Conservation (phyloP, 2,888 invertebrate species). For the Nephrotoma flavescens region DNA sequence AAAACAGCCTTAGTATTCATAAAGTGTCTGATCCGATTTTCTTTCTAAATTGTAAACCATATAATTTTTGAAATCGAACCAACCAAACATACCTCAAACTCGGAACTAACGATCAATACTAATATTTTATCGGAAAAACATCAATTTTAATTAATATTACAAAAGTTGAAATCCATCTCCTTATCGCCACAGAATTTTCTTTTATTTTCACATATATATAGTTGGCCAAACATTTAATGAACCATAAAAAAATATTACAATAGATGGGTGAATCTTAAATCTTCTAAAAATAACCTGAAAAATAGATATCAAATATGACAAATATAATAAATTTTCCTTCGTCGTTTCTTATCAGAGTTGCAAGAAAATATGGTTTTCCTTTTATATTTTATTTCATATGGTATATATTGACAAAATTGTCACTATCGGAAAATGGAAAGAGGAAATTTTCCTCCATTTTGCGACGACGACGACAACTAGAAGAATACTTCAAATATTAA, state of each 20-base stretch:
- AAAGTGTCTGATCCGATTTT: no score
- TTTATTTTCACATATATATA: background rate
- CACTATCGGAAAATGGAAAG: background rate
- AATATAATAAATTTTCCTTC: background rate
- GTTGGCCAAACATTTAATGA: background rate
- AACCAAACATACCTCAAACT: background rate
- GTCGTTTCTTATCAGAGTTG: background rate
- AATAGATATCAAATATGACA: background rate
- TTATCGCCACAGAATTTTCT: background rate
- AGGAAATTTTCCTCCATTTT: background rate
- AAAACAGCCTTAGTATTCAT: no score
- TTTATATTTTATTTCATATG: background rate
- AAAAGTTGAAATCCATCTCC: background rate
- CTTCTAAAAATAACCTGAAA: background rate
- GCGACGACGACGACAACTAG: no score
- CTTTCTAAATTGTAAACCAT: background rate
- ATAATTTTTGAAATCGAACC: background rate
- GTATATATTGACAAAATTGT: background rate
- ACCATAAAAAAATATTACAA: background rate
- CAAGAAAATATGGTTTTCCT: background rate
- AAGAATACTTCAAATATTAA: background rate
- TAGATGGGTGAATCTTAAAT: background rate
- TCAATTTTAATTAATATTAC: background rate
- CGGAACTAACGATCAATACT: background rate
- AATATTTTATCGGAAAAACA: background rate